A percentile compares a stretch with the other conserved stretches of the same genome.
phyloP scores from a whole-genome alignment of 2,888 invertebrate species.

The Hydroisotoma schaefferi region DNA sequence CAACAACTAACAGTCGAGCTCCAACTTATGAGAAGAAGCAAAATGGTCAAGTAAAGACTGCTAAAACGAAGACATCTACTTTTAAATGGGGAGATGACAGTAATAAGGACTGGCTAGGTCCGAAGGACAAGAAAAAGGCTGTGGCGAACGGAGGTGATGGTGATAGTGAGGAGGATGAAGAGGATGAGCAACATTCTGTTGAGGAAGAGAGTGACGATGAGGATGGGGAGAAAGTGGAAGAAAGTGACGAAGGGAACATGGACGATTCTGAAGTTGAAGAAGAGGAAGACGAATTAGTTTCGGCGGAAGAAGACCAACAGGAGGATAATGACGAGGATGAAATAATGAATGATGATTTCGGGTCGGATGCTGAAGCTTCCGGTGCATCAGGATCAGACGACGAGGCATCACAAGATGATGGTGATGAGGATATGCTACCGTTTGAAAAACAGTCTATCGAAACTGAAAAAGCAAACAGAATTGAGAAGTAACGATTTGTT shows the following conservation, averaged over 20 bases:
- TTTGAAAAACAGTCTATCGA: slow-evolving; percentile 64
- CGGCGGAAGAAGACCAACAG: slow-evolving; percentile 10
- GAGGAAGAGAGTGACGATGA: slow-evolving; percentile 15
- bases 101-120: slow-evolving; percentile 14
- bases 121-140: slow-evolving; percentile 23
- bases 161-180: slow-evolving; percentile 50
- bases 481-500: slow-evolving; percentile 63
- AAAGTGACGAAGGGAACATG: slow-evolving; percentile 20
- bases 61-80: background rate
- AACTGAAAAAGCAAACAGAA: slow-evolving; percentile 67
- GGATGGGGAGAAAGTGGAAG: slow-evolving; percentile 13
- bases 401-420: slow-evolving; percentile 36
- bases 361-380: background rate
- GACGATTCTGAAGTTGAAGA: slow-evolving; percentile 49
- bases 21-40: background rate
- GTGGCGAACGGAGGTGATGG: slow-evolving; percentile 53
- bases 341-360: slow-evolving; percentile 50
- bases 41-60: background rate
- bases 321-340: slow-evolving; percentile 9
- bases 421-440: slow-evolving; percentile 58
- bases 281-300: slow-evolving; percentile 35
- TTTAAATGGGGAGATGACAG: slow-evolving; percentile 35
- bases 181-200: slow-evolving; percentile 48
- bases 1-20: background rate
- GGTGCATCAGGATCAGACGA: background rate